Evolutionary conservation across 2,113 vertebrate genomes (phyloP).

Genomic region (Hassar affinis): DNA sequence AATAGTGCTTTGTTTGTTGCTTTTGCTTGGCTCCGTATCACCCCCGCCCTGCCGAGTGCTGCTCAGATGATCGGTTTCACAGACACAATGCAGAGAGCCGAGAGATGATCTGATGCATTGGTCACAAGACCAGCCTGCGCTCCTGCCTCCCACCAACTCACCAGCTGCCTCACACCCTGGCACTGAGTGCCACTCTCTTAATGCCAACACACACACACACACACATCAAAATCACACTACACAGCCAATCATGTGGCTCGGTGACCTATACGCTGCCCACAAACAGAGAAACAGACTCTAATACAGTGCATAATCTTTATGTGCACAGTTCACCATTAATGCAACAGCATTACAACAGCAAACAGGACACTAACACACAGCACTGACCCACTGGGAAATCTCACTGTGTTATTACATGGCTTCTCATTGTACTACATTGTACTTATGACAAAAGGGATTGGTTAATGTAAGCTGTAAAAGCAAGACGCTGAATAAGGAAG

Average conservation of each 20-base stretch:
- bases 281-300: not conserved
- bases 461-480: not conserved
- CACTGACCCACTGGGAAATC: not conserved
- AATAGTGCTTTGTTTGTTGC: slow-evolving; percentile 54
- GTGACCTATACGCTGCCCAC: slow-evolving; percentile 19
- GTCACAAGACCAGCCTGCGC: slow-evolving; percentile 74
- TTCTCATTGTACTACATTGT: not conserved
- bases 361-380: not conserved
- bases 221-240: slow-evolving; percentile 9
- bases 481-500: slow-evolving; percentile 37
- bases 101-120: slow-evolving; percentile 55
- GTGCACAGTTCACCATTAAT: no score
- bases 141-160: slow-evolving; percentile 59
- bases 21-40: slow-evolving; percentile 27
- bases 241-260: slow-evolving; percentile 15
- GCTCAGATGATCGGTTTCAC: slow-evolving; percentile 75
- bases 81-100: slow-evolving; percentile 68
- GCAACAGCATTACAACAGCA: not conserved
- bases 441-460: not conserved
- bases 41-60: slow-evolving; percentile 24
- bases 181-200: slow-evolving; percentile 58
- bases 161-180: slow-evolving; percentile 63
- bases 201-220: slow-evolving; percentile 30
- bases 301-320: not conserved
- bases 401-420: not conserved